Evolutionary conservation across 2,888 invertebrate genomes (phyloP), one percentile per base, ranked within the genome.

Genomic region (Tethea ocularis): DNA sequence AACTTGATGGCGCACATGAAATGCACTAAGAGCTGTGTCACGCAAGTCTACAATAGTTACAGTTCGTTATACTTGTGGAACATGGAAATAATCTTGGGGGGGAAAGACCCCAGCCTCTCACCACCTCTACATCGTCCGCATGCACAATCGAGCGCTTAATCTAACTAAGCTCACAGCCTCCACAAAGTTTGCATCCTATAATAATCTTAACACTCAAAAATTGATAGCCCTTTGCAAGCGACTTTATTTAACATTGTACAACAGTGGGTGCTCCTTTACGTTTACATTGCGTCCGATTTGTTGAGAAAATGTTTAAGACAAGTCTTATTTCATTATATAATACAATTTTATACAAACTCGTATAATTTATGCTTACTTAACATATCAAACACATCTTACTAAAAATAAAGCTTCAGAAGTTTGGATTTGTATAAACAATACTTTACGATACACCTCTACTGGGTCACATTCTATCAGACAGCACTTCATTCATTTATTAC

Each of bases 261-360:
- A 72, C 72, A 63, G 62, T 52, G 51, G 64, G 71, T 68, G 69
- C 65, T 71, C 64, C 56, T 58, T n/a, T n/a, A 57, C 22, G 57
- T 54, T 29, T 61, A 65, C 62, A 70, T 3, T 68, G 46, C 2
- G 17, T 46, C 17, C 1, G 7, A 17, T 41, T 41, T 41, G 41
- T 17, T 17, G 17, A 41, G 17, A 58, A 57, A 46, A 53, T 58
- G 57, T 57, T 57, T 57, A 59, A 46, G 46, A 60, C 53, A 60
- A 51, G 13, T n/a, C 57, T 62, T 57, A 55, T 54, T 23, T 51
- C 17, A 57, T 52, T 61, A 54, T 24, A 52, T 51, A 57, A 52
- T 64, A 72, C 41, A 57, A 61, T 60, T 62, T 61, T 59, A 63
- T 67, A 67, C 55, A 56, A 46, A 63, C 22, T 56, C 58, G 67